A percentile compares a stretch with the other conserved stretches of the same genome.
These are phyloP conservation scores for Catocala sponsa DNA, from an alignment of 2,888 invertebrate genomes.

Conservation along the genomic window DNA sequence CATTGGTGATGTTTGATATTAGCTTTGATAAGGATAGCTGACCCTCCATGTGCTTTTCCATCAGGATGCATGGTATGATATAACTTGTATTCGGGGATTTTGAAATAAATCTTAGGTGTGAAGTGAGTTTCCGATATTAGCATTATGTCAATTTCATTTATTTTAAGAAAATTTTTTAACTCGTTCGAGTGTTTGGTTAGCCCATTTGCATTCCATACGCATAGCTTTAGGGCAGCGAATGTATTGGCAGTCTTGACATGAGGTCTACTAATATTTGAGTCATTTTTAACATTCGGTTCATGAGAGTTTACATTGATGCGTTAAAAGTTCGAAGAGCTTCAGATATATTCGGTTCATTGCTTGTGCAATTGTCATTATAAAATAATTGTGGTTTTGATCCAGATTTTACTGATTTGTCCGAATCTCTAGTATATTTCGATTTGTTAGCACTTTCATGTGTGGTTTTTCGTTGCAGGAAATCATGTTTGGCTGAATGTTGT, in stretches of 20 bases:
- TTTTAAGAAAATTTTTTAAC: constrained; percentile 28
- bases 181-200: constrained; percentile 12
- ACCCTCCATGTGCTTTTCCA: constrained; percentile 7
- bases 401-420: neutral
- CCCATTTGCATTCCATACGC: too few species aligned
- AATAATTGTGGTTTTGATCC: constrained; percentile 9
- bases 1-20: constrained; percentile 6
- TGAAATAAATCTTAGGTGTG: too few species aligned
- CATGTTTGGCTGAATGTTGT: too few species aligned
- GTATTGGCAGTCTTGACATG: constrained; percentile 4
- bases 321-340: constrained; percentile 13
- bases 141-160: constrained; percentile 10
- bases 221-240: too few species aligned
- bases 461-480: constrained; percentile 7
- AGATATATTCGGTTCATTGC: constrained; percentile 1
- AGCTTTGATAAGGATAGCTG: neutral
- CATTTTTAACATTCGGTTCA: constrained; percentile 27
- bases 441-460: neutral
- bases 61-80: too few species aligned
- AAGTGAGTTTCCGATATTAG: too few species aligned
- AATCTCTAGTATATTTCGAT: neutral
- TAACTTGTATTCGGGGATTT: too few species aligned
- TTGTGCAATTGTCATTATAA: constrained; percentile 1
- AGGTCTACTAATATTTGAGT: constrained; percentile 19
- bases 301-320: constrained; percentile 20